phyloP scores from a whole-genome alignment of 2,113 vertebrate genomes.

The Dromas ardeola region DNA sequence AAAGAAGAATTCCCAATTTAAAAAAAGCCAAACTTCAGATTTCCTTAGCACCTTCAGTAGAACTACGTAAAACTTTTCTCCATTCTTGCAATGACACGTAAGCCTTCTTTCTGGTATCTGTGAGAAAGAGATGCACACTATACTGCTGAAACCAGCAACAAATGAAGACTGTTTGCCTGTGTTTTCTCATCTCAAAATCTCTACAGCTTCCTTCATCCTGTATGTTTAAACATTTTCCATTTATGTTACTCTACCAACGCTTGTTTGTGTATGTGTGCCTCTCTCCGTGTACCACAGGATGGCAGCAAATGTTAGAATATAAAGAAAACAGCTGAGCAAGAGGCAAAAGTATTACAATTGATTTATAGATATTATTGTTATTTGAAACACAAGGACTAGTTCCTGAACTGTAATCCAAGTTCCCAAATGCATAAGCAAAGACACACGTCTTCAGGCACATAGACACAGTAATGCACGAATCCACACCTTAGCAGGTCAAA shows the following conservation, averaged over 20 bases:
- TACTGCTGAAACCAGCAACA: not conserved
- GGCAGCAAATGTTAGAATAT: slow-evolving; percentile 62
- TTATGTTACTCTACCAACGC: not conserved
- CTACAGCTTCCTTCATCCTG: not conserved
- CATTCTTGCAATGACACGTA: not conserved
- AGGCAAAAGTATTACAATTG: not conserved
- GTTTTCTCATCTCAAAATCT: not conserved
- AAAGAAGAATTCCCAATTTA: not conserved
- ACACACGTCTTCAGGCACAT: not conserved
- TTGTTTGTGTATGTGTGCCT: slow-evolving; percentile 8
- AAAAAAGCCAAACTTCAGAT: not conserved
- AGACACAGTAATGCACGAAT: not conserved
- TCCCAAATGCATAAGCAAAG: not conserved
- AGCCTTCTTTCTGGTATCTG: not conserved
- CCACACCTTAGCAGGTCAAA: not conserved
- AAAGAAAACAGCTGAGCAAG: not conserved
- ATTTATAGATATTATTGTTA: not conserved
- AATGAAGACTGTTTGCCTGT: not conserved
- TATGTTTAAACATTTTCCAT: not conserved
- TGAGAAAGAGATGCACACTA: not conserved
- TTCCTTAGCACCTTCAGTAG: not conserved
- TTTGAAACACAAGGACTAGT: not conserved
- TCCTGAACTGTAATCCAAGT: not conserved
- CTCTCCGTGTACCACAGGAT: slow-evolving; percentile 48
- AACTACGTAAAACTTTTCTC: not conserved